A percentile compares a stretch with the other conserved stretches of the same genome.
phyloP scores from a whole-genome alignment of 2,113 vertebrate species.

The Cettia cetti region DNA sequence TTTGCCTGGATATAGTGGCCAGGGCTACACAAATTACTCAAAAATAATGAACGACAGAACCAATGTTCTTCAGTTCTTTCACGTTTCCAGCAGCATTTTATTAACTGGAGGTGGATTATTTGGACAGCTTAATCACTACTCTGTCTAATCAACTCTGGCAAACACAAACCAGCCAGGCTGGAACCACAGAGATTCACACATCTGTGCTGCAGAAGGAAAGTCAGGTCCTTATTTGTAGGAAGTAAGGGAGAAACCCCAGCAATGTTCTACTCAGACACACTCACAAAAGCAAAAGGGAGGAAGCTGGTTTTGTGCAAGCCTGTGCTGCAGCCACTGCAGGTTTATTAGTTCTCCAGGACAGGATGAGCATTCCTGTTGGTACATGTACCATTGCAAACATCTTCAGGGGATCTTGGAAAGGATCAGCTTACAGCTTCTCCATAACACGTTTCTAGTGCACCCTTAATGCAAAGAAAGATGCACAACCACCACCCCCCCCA shows the following conservation, averaged over 20 bases:
- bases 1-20: not conserved
- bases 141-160: not conserved
- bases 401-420: not conserved
- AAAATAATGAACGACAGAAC: not conserved
- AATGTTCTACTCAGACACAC: not conserved
- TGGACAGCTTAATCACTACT: not conserved
- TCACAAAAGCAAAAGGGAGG: not conserved
- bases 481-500: too few relatives aligned
- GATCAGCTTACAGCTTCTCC: not conserved
- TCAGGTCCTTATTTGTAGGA: not conserved
- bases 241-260: not conserved
- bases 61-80: not conserved
- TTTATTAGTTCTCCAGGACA: not conserved
- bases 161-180: not conserved
- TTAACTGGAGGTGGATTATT: not conserved
- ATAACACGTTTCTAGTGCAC: rapidly evolving
- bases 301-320: not conserved
- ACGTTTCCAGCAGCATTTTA: not conserved
- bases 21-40: not conserved
- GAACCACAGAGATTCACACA: not conserved
- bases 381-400: not conserved
- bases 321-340: not conserved
- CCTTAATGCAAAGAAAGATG: not conserved
- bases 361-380: not conserved
- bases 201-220: not conserved